Percentiles rank a stretch among this genome's conserved stretches.
phyloP scores from a whole-genome alignment of 2,113 vertebrate genomes.

The Toxotes jaculatrix region DNA sequence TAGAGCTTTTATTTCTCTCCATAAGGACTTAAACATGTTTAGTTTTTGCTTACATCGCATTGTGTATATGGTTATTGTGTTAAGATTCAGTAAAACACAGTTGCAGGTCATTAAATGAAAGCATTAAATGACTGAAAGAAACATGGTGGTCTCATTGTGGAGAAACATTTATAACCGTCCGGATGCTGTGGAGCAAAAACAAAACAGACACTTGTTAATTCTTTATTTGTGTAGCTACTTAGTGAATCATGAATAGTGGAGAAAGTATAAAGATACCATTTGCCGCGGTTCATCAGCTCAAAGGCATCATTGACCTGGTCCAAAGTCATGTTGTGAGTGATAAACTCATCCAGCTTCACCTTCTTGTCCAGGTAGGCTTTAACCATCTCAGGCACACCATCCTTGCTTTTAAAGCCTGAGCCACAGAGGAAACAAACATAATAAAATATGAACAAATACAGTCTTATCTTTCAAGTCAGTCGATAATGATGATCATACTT shows the following conservation, averaged over 20 bases:
- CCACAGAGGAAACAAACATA: neutral
- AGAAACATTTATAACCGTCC: slow-evolving; percentile 87
- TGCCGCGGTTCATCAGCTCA: slow-evolving; percentile 83
- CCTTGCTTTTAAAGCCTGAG: slow-evolving; percentile 85
- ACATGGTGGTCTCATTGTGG: slow-evolving; percentile 58
- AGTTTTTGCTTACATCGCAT: no score
- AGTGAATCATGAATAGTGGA: slow-evolving; percentile 49
- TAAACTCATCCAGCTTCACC: slow-evolving; percentile 85
- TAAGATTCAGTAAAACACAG: neutral
- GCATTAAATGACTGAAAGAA: neutral
- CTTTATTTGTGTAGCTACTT: neutral
- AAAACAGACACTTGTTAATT: neutral
- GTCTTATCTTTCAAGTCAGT: no score
- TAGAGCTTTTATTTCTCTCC: slow-evolving; percentile 16
- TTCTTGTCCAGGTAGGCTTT: slow-evolving; percentile 85
- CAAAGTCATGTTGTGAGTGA: slow-evolving; percentile 85
- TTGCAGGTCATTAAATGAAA: neutral
- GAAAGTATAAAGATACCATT: slow-evolving; percentile 76
- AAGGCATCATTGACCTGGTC: slow-evolving; percentile 85
- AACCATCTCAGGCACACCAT: slow-evolving; percentile 85
- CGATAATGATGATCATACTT: no score
- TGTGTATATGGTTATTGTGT: neutral
- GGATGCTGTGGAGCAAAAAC: slow-evolving; percentile 86
- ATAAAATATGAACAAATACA: neutral
- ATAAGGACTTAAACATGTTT: no score